Evolutionary conservation across 2,888 invertebrate genomes (phyloP).

Genomic region (Norana najaformis): DNA sequence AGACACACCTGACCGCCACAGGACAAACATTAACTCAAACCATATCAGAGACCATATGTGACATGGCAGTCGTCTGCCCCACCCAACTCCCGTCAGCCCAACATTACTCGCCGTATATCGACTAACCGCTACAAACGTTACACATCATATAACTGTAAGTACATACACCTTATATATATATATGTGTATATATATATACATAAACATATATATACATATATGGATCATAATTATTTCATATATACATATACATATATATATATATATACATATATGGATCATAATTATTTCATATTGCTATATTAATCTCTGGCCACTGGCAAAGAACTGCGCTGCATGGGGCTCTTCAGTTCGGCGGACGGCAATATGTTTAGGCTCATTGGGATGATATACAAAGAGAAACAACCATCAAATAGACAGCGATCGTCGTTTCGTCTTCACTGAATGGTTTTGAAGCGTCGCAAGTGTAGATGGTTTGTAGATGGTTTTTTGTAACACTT

Average conservation of each 20-base stretch:
- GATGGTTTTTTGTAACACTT: neutral
- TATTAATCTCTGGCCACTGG: neutral
- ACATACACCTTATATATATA: too few species aligned
- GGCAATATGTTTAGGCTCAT: neutral
- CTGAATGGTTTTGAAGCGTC: neutral
- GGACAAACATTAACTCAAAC: neutral
- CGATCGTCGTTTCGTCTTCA: neutral
- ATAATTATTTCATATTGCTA: neutral
- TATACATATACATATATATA: neutral
- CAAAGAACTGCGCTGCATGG: neutral
- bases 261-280: neutral
- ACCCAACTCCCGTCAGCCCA: neutral
- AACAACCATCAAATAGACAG: neutral
- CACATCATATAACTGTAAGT: too few species aligned
- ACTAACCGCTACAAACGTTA: too few species aligned
- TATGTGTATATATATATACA: neutral
- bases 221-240: neutral
- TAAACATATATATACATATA: too few species aligned
- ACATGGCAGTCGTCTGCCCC: too few species aligned
- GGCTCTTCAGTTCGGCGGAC: neutral
- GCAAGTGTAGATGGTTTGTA: neutral
- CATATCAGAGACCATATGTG: neutral
- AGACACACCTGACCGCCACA: neutral
- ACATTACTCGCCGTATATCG: neutral
- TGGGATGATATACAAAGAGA: neutral